Base-by-base conservation (phyloP, 53 echinoderm and acorn worm species). In the Antedon mediterranea region DNA sequence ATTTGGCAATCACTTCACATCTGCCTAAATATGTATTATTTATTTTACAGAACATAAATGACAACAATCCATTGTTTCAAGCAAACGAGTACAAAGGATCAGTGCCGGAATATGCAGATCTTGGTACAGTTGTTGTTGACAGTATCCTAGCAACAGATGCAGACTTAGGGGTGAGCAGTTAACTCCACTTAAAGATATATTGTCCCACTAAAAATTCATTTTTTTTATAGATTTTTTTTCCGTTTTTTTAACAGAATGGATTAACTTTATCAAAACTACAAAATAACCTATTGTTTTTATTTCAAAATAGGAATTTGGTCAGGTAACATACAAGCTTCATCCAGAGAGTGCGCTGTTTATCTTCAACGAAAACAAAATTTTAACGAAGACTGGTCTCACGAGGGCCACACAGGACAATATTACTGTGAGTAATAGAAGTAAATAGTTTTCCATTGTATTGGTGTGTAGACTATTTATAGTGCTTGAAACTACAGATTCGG, bases 11-110 rank as follows among this genome's bases (percentile, higher is more conserved):
- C n/a, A n/a, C n/a, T n/a, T n/a, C n/a, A n/a, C n/a, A n/a, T n/a
- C n/a, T n/a, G n/a, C n/a, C n/a, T n/a, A n/a, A n/a, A n/a, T n/a
- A n/a, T n/a, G n/a, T n/a, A n/a, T n/a, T n/a, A n/a, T n/a, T n/a
- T 57, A 57, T 72, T 30, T 44, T 29, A 13, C 80, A 97, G 92
- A 89, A 97, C 88, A 80, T 79, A 72, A 97, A 97, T 75, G 97
- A 97, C 74, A 80, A 97, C 42, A 73, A 75, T 3, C 97, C 97
- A 3, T 31, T 74, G 29, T 97, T 97, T 76, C 81, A 74, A 5
- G 43, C 81, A 76, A 28, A 30, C 0, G 72, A 29, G 7, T 97
- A 97, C 79, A 75, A 84, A 78, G 95, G 89, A 33, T 81, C 88
- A 28, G 88, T 88, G 0, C 74, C 81, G 18, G 74, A 88, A 77